phyloP scores from a whole-genome alignment of 1,140 invertebrate genomes.

The Sycophila sp. region DNA sequence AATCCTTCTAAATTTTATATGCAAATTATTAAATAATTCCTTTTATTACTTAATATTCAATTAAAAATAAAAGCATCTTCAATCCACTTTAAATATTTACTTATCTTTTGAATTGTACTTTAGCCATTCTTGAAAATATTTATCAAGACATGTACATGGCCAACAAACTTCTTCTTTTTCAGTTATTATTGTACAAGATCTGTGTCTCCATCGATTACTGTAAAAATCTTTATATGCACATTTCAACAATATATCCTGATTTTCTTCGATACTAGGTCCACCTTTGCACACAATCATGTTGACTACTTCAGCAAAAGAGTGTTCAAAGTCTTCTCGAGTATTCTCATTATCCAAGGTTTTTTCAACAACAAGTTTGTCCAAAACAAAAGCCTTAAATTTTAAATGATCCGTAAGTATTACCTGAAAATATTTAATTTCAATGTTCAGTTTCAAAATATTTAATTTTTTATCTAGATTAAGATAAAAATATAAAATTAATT shows the following conservation, averaged over 20 bases:
- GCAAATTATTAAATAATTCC: conserved; percentile 11
- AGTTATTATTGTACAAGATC: conserved; percentile 40
- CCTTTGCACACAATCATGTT: conserved; percentile 31
- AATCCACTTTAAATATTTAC: conserved; percentile 1
- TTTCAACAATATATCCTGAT: conserved; percentile 35
- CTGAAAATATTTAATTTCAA: conserved; percentile 13
- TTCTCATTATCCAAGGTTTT: conserved; percentile 36
- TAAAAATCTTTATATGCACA: conserved; percentile 39
- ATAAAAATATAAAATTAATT: background rate
- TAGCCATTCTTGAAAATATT: conserved; percentile 39
- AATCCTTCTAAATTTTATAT: conserved; percentile 20
- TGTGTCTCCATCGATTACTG: conserved; percentile 38
- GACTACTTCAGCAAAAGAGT: conserved; percentile 35
- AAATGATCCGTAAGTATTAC: conserved; percentile 35
- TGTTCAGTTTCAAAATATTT: background rate
- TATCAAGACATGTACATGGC: conserved; percentile 35
- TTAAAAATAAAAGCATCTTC: conserved; percentile 20
- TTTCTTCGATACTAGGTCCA: conserved; percentile 33
- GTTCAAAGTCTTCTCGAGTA: conserved; percentile 39
- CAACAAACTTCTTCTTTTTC: conserved; percentile 35
- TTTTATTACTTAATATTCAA: background rate
- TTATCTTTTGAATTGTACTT: conserved; percentile 38
- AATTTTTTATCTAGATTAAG: background rate
- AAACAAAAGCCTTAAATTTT: conserved; percentile 37
- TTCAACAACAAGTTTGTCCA: conserved; percentile 38